Conservation (phyloP, 2,797 vertebrate species). For the Taenioides sp. region DNA sequence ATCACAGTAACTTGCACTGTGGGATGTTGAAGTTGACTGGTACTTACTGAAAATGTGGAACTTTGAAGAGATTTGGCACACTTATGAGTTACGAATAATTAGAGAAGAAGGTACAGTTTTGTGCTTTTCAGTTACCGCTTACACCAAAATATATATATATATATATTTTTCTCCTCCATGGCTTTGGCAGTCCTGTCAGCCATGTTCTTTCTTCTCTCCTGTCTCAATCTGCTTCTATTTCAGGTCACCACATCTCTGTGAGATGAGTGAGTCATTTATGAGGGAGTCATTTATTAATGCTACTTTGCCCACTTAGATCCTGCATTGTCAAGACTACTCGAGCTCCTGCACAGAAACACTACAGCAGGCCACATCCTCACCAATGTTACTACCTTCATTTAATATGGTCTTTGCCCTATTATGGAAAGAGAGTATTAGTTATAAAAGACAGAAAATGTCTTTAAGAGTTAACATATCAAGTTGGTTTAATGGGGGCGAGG, state of each 20-base stretch:
- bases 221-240: slow-evolving; percentile 46
- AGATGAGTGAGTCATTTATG: slow-evolving; percentile 48
- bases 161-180: neutral
- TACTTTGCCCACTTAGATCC: slow-evolving; percentile 47
- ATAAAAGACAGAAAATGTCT: slow-evolving; percentile 1
- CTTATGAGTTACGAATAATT: too few relatives aligned
- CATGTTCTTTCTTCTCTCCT: slow-evolving; percentile 24
- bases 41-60: too few relatives aligned
- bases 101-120: neutral
- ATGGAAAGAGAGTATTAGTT: neutral
- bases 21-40: too few relatives aligned
- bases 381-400: slow-evolving; percentile 7
- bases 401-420: neutral
- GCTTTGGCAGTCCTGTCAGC: slow-evolving; percentile 13
- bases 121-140: neutral
- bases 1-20: too few relatives aligned
- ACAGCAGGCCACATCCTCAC: slow-evolving; percentile 10
- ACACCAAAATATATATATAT: neutral
- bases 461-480: neutral
- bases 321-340: slow-evolving; percentile 37
- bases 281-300: slow-evolving; percentile 43
- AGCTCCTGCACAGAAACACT: too few relatives aligned
- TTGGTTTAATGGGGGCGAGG: neutral
- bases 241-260: slow-evolving; percentile 37
- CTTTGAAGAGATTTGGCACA: too few relatives aligned